Conservation (phyloP, 1,140 invertebrate species). For the Mizuhopecten yessoensis region DNA sequence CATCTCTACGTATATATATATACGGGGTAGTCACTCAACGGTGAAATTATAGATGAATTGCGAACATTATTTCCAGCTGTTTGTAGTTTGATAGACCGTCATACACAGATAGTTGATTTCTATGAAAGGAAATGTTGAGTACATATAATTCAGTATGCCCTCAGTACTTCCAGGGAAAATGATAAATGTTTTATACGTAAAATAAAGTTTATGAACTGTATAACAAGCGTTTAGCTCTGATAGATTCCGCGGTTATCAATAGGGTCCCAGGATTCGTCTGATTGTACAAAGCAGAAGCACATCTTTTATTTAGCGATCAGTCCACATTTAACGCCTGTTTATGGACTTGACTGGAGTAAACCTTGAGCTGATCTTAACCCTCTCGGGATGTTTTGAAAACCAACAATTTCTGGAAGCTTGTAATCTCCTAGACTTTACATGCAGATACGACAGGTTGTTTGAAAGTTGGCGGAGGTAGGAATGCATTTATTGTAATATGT, state of each 20-base stretch:
- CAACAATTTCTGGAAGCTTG: no score
- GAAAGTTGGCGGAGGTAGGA: no score
- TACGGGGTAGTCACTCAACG: not conserved
- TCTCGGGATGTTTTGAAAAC: no score
- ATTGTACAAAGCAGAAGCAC: no score
- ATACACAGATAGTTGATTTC: not conserved
- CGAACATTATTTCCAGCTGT: not conserved
- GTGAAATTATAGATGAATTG: conserved; percentile 6
- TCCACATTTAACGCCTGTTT: no score
- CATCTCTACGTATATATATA: not conserved
- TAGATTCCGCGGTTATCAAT: not conserved
- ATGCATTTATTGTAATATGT: no score
- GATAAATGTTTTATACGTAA: not conserved
- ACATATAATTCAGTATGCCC: not conserved
- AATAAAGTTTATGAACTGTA: not conserved
- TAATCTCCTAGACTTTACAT: no score
- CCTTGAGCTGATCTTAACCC: no score
- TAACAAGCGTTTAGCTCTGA: not conserved
- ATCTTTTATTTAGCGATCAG: no score
- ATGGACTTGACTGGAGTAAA: no score
- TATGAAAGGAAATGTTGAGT: not conserved
- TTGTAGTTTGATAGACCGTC: not conserved
- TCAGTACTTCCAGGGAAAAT: not conserved
- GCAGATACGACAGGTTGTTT: no score
- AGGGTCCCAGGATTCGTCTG: no score